Evolutionary conservation across 2,113 vertebrate genomes (phyloP).

Genomic region (Machaerirhynchus nigripectus): DNA sequence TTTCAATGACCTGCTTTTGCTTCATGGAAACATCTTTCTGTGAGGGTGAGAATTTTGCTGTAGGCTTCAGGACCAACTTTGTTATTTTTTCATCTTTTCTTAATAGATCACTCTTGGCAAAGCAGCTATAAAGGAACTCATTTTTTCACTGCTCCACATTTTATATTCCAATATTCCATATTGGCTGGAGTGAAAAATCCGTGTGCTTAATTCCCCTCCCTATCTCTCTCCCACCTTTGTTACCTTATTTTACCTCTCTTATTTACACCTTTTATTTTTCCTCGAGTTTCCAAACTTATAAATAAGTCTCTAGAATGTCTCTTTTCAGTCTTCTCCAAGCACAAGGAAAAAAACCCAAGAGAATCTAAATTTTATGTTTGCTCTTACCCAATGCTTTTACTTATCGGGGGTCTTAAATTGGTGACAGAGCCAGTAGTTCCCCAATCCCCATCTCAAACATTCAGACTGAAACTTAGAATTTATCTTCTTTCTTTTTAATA

Average conservation of each 20-base stretch:
- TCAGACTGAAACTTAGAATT: background rate
- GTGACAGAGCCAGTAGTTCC: background rate
- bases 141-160: background rate
- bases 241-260: background rate
- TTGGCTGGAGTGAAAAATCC: background rate
- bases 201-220: background rate
- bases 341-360: background rate
- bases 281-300: background rate
- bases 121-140: background rate
- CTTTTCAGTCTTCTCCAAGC: background rate
- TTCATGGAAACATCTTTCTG: background rate
- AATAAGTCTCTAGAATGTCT: background rate
- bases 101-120: background rate
- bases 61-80: background rate
- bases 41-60: background rate
- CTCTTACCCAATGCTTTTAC: background rate
- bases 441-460: background rate
- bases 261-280: background rate
- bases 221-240: background rate
- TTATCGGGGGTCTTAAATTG: background rate
- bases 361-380: background rate
- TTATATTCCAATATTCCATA: background rate
- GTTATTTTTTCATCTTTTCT: background rate
- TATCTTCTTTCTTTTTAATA: background rate
- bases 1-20: background rate